phyloP scores from a whole-genome alignment of 2,888 invertebrate species.

The Xiphydria camelus region DNA sequence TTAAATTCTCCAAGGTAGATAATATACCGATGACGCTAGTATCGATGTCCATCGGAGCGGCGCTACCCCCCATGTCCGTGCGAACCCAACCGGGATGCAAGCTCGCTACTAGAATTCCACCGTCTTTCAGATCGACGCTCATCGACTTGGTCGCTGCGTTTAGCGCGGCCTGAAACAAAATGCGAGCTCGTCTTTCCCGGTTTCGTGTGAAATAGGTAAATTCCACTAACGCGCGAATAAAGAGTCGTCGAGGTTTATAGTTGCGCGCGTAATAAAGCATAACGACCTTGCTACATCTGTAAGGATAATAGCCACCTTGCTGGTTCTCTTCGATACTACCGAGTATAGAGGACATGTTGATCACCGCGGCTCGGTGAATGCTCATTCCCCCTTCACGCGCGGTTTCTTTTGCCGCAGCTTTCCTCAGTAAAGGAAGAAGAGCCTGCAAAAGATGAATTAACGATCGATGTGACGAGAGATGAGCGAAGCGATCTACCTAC shows the following conservation, averaged over 20 bases:
- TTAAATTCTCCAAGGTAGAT: conserved; percentile 66
- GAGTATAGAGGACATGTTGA: conserved; percentile 82
- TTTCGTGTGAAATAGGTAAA: not conserved
- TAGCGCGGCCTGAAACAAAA: conserved; percentile 71
- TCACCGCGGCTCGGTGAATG: conserved; percentile 69
- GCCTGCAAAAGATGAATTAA: conserved; percentile 64
- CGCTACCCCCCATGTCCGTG: conserved; percentile 85
- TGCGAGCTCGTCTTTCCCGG: too few relatives aligned
- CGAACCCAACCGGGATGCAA: conserved; percentile 93
- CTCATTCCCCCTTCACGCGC: conserved; percentile 63
- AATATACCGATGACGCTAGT: conserved; percentile 70
- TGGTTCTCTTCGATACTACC: conserved; percentile 78
- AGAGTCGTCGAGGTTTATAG: not conserved
- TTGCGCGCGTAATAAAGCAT: not conserved
- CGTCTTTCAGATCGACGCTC: conserved; percentile 76
- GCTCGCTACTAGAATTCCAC: conserved; percentile 73
- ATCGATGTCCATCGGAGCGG: conserved; percentile 74
- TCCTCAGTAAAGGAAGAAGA: conserved; percentile 72
- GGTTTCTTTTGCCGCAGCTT: conserved; percentile 65
- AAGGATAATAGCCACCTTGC: conserved; percentile 81
- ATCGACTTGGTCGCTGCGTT: conserved; percentile 87
- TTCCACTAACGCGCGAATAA: not conserved
- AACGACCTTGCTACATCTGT: conserved; percentile 82
- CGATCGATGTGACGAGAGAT: too few relatives aligned
- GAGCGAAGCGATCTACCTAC: too few relatives aligned